Evolutionary conservation across 2,113 vertebrate species (phyloP).

Genomic region (Centrocercus urophasianus): DNA sequence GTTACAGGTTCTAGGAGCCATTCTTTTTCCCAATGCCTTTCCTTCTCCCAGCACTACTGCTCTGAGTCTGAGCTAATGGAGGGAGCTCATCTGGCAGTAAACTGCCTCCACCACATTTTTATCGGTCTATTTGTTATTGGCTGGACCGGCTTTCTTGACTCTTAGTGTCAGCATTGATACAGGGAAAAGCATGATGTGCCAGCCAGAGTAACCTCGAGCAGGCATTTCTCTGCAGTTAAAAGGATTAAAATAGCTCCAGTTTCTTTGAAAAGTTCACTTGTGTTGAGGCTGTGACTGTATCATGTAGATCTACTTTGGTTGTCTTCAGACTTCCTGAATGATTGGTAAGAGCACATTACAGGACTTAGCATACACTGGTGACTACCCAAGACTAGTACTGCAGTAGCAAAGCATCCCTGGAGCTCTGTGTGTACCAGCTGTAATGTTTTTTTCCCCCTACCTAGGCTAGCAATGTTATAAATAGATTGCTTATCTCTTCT

Average conservation of each 20-base stretch:
- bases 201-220: neutral
- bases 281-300: neutral
- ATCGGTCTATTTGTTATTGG: neutral
- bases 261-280: neutral
- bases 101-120: neutral
- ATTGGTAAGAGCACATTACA: neutral
- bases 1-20: neutral
- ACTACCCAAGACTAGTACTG: fast-evolving
- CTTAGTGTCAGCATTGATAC: neutral
- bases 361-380: fast-evolving
- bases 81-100: neutral
- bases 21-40: neutral
- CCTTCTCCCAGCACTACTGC: neutral
- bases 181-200: neutral
- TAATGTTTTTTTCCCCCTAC: neutral
- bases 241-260: neutral
- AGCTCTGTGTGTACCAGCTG: neutral
- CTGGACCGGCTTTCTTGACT: neutral
- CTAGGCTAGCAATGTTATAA: neutral
- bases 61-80: neutral
- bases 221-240: neutral
- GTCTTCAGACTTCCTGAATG: neutral
- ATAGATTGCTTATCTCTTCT: neutral
- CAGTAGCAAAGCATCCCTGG: neutral
- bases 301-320: neutral